Evolutionary conservation across 2,797 vertebrate genomes (phyloP).

Genomic region (Mus caroli): DNA sequence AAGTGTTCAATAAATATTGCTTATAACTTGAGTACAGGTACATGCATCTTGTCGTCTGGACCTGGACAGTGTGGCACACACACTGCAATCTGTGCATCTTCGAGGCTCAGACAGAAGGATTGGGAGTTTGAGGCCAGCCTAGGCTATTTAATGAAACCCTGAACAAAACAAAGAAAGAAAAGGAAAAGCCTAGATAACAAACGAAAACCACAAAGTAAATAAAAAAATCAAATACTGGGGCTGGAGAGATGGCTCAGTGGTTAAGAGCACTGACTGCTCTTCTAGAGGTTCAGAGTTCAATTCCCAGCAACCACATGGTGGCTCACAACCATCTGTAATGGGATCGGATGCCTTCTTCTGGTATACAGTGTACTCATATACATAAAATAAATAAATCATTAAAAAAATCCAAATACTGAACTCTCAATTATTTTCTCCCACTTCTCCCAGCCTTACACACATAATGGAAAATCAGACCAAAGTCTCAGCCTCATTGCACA

Average conservation of each 20-base stretch:
- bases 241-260: neutral
- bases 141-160: neutral
- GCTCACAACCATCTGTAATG: neutral
- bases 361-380: neutral
- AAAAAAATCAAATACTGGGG: neutral
- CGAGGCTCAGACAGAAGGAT: neutral
- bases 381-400: neutral
- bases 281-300: no score
- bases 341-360: neutral
- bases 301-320: neutral
- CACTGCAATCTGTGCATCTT: neutral
- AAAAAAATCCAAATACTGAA: neutral
- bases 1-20: slow-evolving; percentile 19
- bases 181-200: neutral
- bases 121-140: neutral
- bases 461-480: neutral
- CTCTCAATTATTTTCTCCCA: neutral
- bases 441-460: neutral
- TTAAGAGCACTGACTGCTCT: neutral
- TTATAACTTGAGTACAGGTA: neutral
- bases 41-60: neutral
- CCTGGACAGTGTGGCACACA: neutral
- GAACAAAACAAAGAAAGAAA: neutral
- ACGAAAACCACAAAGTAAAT: neutral
- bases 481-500: neutral